These are phyloP conservation scores for Pampus argenteus DNA, from an alignment of 2,797 vertebrate species.

Conservation along the genomic window DNA sequence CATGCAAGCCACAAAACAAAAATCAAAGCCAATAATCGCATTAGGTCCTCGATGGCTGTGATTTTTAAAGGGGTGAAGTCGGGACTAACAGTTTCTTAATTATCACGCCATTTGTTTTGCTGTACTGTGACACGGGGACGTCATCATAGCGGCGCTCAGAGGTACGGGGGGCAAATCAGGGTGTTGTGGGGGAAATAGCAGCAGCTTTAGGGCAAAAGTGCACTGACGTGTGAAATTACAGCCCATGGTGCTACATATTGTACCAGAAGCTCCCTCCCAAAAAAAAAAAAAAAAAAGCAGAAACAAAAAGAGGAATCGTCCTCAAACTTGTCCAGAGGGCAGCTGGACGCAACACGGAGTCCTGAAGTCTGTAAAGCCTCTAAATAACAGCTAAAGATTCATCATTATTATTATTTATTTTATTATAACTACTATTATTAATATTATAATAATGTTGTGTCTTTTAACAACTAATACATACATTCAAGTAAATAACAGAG, in stretches of 20 bases:
- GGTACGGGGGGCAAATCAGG: slow-evolving; percentile 89
- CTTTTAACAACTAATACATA: not conserved
- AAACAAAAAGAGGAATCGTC: slow-evolving; percentile 86
- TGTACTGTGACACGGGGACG: slow-evolving; percentile 82
- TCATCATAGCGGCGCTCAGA: slow-evolving; percentile 81
- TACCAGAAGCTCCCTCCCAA: slow-evolving; percentile 96
- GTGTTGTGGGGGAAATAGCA: slow-evolving; percentile 92
- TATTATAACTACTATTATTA: slow-evolving; percentile 10
- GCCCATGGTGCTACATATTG: slow-evolving; percentile 99
- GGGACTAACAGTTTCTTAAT: slow-evolving; percentile 78
- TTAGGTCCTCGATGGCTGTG: slow-evolving; percentile 31
- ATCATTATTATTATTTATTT: slow-evolving; percentile 16
- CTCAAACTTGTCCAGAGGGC: slow-evolving; percentile 91
- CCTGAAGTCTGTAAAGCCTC: slow-evolving; percentile 47
- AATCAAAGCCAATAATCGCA: slow-evolving; percentile 62
- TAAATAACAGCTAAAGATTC: slow-evolving; percentile 17
- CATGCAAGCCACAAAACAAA: slow-evolving; percentile 14
- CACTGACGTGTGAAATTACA: slow-evolving; percentile 99
- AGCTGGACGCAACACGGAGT: slow-evolving; percentile 74
- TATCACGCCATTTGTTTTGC: slow-evolving; percentile 82
- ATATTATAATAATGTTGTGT: not conserved
- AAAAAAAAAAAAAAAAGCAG: slow-evolving; percentile 46
- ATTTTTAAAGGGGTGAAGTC: slow-evolving; percentile 58
- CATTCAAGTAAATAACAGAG: not conserved
- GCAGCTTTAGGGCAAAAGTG: slow-evolving; percentile 98